Evolutionary conservation across 1,140 invertebrate genomes (phyloP), one percentile per base, ranked within the genome.

Genomic region (Euura saliciscinereae): DNA sequence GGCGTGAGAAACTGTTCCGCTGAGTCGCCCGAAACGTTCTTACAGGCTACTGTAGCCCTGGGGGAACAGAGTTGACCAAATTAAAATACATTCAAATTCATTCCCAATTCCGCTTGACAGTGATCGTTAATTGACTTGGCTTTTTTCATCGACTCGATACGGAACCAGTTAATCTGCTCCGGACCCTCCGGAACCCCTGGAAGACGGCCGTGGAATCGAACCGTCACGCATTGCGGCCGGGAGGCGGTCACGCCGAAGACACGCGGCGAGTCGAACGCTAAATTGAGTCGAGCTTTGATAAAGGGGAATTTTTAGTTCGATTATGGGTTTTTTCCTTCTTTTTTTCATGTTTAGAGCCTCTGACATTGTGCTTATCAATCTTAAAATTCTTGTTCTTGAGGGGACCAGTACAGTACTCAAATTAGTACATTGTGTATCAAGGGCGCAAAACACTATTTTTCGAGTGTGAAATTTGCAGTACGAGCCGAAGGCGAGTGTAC

Each of bases 81-180:
- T 59, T 59, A 59, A 59, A 59, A 59, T 59, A 59, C 51, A 59
- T 59, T 59, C 6, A 6, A 59, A 59, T 59, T n/a, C 51, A 59
- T 59, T 59, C 51, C 10, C 10, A 59, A n/a, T 59, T 59, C 5
- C 51, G 13, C 13, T 59, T 59, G 51, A 59, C 51, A 6, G 3
- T 59, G 51, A 59, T 59, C 51, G 51, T 59, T 59, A 59, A 59
- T 59, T 59, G 51, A 59, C 51, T 59, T 59, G 51, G 13, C 13
- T 59, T 59, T 59, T 59, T 59, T 11, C 13, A 8, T 59, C 51
- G 51, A 59, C 3, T 28, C 28, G 28, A 28, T 28, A 28, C 28
- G 28, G 28, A 28, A 28, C 28, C 28, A 28, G 28, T 28, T 28
- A 28, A 0, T 28, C 28, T 1, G 28, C 28, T 28, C 28, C 28